Percentiles rank a stretch among this genome's conserved stretches.
phyloP scores from a whole-genome alignment of 2,797 vertebrate species.

The Amniataba percoides region DNA sequence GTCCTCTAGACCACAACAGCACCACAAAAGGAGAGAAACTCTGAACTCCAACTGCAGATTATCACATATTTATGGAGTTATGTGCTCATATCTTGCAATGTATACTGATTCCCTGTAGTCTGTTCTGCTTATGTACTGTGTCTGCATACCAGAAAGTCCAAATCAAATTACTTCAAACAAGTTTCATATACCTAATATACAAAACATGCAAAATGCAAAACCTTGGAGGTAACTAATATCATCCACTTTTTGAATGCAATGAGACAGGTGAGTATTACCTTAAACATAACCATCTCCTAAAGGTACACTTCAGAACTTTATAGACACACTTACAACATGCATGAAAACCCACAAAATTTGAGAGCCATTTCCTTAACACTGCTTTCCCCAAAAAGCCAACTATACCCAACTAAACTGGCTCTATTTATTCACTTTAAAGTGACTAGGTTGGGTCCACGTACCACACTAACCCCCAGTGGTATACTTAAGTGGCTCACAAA shows the following conservation, averaged over 20 bases:
- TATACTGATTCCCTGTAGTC: background rate
- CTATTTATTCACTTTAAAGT: conserved; percentile 81
- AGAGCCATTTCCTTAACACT: conserved; percentile 33
- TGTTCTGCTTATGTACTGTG: conserved; percentile 1
- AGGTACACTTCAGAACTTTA: conserved; percentile 37
- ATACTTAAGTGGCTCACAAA: conserved; percentile 83
- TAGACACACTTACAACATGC: conserved; percentile 30
- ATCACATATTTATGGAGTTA: conserved; percentile 10
- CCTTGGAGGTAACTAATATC: background rate
- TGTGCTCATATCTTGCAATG: background rate
- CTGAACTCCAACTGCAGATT: conserved; percentile 29
- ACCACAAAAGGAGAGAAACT: conserved; percentile 44
- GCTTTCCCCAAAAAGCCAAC: conserved; percentile 44
- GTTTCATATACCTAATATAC: background rate
- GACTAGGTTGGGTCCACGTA: conserved; percentile 76
- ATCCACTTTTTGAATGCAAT: conserved; percentile 15
- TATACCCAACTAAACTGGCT: conserved; percentile 70
- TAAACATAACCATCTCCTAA: conserved; percentile 23
- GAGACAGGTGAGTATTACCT: conserved; percentile 21
- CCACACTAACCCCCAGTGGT: conserved; percentile 80
- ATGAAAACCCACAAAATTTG: conserved; percentile 40
- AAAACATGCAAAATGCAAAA: background rate
- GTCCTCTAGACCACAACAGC: conserved; percentile 62
- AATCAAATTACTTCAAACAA: background rate
- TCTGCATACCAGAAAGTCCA: background rate